Percentiles rank a stretch among this genome's conserved stretches.
Conservation (phyloP, 2,888 invertebrate genomes). For the Lepidocyrtoides sp. region DNA sequence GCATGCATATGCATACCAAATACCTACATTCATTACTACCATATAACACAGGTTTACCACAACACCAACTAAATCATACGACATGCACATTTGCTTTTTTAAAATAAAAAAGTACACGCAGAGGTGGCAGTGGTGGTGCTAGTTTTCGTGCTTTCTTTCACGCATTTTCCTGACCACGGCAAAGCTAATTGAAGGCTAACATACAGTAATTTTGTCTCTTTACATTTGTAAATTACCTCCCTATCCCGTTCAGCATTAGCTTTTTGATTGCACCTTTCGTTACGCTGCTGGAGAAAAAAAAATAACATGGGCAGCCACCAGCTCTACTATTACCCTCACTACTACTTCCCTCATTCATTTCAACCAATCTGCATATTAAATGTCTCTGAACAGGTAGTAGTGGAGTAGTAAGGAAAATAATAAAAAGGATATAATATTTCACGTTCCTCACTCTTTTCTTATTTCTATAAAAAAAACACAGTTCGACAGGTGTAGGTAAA, state of each 20-base stretch:
- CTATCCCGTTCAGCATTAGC: not conserved
- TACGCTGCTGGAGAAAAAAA: constrained; percentile 23
- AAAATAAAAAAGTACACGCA: no score
- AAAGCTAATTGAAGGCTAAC: constrained; percentile 79
- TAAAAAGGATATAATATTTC: not conserved
- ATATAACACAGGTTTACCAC: no score
- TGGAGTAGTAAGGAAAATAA: not conserved
- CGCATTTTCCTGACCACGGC: constrained; percentile 73
- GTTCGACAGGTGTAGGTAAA: constrained; percentile 19
- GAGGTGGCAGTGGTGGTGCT: not conserved
- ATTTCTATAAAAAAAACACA: not conserved
- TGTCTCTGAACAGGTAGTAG: not conserved
- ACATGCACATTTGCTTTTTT: no score
- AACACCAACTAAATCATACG: no score
- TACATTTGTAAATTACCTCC: constrained; percentile 74
- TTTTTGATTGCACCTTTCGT: constrained; percentile 22
- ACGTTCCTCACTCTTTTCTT: not conserved
- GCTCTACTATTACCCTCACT: no score
- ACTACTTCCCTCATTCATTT: not conserved
- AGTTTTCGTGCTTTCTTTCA: constrained; percentile 61
- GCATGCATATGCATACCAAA: not conserved
- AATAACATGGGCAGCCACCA: not conserved
- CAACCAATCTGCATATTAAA: not conserved
- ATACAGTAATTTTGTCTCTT: constrained; percentile 75
- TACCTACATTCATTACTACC: not conserved